Evolutionary conservation across 2,797 vertebrate species (phyloP).

Genomic region (Syndactyla subalaris): DNA sequence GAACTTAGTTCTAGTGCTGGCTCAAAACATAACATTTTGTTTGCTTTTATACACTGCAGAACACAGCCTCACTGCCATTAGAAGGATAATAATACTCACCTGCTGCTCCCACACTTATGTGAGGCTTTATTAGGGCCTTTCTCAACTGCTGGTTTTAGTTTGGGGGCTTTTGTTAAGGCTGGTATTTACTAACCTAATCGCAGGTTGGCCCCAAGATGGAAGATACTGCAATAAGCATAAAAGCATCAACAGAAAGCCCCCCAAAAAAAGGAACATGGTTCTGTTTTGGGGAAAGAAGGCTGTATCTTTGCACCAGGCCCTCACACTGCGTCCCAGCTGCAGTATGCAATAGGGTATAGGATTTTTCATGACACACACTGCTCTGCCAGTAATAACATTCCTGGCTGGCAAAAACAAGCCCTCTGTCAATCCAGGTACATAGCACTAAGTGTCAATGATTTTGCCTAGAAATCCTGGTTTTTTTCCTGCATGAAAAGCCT

Average conservation of each 20-base stretch:
- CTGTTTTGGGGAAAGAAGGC: neutral
- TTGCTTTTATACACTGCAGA: neutral
- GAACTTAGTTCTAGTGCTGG: neutral
- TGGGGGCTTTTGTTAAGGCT: neutral
- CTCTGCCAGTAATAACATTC: neutral
- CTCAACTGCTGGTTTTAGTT: neutral
- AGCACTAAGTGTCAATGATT: neutral
- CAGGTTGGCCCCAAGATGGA: neutral
- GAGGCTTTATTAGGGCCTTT: neutral
- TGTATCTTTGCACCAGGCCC: neutral
- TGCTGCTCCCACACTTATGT: neutral
- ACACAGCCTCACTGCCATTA: neutral
- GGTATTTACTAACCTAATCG: neutral
- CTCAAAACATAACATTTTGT: neutral
- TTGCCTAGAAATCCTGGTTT: neutral
- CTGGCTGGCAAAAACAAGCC: neutral
- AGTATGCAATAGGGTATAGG: neutral
- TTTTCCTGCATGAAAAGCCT: neutral
- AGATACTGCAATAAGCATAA: neutral
- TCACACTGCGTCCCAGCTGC: neutral
- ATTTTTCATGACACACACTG: neutral
- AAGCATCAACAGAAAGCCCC: neutral
- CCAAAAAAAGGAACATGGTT: neutral
- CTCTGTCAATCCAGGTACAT: neutral
- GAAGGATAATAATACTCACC: neutral